These are phyloP conservation scores for Excalfactoria chinensis DNA, from an alignment of 2,113 vertebrate species.

Conservation along the genomic window DNA sequence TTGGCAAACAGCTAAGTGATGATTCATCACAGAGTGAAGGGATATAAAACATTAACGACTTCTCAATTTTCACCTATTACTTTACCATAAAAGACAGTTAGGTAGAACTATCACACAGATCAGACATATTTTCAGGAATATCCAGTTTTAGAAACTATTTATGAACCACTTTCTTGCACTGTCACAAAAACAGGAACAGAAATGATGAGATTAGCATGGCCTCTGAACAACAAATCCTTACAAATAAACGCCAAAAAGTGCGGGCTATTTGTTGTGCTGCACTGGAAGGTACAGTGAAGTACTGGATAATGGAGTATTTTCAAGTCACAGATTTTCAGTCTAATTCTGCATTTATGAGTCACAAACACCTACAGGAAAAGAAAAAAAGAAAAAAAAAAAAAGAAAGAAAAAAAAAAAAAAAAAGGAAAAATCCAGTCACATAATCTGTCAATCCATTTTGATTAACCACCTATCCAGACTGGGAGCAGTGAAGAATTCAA, in stretches of 20 bases:
- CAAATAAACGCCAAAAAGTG: constrained; percentile 29
- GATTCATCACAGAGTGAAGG: constrained; percentile 32
- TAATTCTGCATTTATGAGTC: constrained; percentile 76
- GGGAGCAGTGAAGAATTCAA: not conserved
- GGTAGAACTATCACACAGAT: constrained; percentile 51
- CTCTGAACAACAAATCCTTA: constrained; percentile 55
- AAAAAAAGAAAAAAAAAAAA: not conserved
- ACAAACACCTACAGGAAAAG: constrained; percentile 63
- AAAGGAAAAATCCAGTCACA: constrained; percentile 20
- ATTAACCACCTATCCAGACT: constrained; percentile 34
- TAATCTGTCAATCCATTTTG: constrained; percentile 52
- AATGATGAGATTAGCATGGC: constrained; percentile 40
- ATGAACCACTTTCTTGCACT: constrained; percentile 50
- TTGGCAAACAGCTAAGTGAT: constrained; percentile 48
- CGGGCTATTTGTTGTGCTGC: constrained; percentile 49
- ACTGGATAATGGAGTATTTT: constrained; percentile 64
- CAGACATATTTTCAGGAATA: constrained; percentile 63
- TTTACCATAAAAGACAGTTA: constrained; percentile 59
- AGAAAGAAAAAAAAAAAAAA: not conserved
- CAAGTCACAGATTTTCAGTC: constrained; percentile 50
- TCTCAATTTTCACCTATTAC: constrained; percentile 63
- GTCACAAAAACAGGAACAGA: constrained; percentile 50
- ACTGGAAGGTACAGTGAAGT: constrained; percentile 52
- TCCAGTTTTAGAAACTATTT: constrained; percentile 59
- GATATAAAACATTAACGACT: constrained; percentile 61